phyloP scores from a whole-genome alignment of 2,797 vertebrate genomes.

The Coccyzus lansbergi region DNA sequence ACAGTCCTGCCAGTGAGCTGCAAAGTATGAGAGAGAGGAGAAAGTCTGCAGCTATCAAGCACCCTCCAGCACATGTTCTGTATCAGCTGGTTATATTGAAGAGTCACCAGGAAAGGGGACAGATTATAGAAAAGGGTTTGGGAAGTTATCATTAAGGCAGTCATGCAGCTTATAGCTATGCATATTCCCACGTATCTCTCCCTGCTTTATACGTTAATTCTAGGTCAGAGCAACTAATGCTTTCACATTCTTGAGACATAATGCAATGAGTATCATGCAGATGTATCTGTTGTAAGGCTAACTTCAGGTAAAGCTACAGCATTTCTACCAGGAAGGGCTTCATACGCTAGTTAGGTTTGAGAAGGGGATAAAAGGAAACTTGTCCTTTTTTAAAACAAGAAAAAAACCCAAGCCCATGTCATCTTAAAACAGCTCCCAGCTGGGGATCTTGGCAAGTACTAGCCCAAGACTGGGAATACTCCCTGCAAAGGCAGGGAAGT shows the following conservation, averaged over 20 bases:
- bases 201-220: neutral
- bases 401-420: neutral
- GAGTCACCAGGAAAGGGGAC: neutral
- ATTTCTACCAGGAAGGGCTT: neutral
- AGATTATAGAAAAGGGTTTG: neutral
- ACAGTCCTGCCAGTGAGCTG: rapidly evolving
- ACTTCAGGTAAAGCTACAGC: neutral
- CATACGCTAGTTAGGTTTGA: neutral
- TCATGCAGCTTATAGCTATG: neutral
- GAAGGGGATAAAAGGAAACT: rapidly evolving
- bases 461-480: neutral
- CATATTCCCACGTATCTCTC: neutral
- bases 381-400: neutral
- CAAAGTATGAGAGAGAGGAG: neutral
- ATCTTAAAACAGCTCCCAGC: neutral
- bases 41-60: neutral
- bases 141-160: neutral
- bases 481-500: neutral
- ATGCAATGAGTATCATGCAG: neutral
- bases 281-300: neutral
- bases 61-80: neutral
- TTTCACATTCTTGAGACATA: neutral
- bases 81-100: neutral
- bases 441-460: neutral
- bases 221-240: neutral